Evolutionary conservation across 2,888 invertebrate genomes (phyloP).

Genomic region (Loripinus fragilis): DNA sequence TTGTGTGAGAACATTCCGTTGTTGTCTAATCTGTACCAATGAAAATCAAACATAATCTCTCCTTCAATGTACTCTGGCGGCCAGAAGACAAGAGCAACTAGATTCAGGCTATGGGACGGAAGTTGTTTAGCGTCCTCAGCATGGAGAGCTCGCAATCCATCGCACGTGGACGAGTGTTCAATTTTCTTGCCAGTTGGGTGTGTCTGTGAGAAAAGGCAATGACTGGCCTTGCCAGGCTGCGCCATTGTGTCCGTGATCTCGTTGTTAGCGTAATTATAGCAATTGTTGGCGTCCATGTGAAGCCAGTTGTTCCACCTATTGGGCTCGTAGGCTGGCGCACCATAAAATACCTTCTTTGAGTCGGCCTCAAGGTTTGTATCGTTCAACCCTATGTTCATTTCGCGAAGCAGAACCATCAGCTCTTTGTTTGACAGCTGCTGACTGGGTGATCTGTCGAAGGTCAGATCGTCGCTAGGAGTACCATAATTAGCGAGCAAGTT

Average conservation of each 20-base stretch:
- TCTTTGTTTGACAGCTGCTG: not conserved
- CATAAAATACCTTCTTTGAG: slow-evolving; percentile 3
- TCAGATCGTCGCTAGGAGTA: not conserved
- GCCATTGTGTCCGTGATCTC: slow-evolving; percentile 50
- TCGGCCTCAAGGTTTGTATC: not conserved
- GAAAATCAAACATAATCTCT: slow-evolving; percentile 40
- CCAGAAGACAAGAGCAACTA: slow-evolving; percentile 57
- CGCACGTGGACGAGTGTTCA: slow-evolving; percentile 29
- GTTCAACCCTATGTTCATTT: not conserved
- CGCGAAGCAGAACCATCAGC: not conserved
- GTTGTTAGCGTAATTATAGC: slow-evolving; percentile 57
- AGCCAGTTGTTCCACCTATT: slow-evolving; percentile 32
- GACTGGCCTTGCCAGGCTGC: slow-evolving; percentile 41
- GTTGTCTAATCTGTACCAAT: slow-evolving; percentile 49
- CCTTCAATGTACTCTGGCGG: slow-evolving; percentile 16
- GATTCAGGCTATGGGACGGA: slow-evolving; percentile 34
- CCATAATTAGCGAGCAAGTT: not conserved
- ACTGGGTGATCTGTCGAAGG: not conserved
- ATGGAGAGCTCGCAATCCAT: slow-evolving; percentile 31
- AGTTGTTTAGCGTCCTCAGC: slow-evolving; percentile 11
- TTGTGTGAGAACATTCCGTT: slow-evolving; percentile 46
- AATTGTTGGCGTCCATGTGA: slow-evolving; percentile 36
- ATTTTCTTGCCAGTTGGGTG: slow-evolving; percentile 28
- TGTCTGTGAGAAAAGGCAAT: not conserved
- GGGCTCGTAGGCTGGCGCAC: slow-evolving; percentile 23